A percentile compares a stretch with the other conserved stretches of the same genome.
phyloP scores from a whole-genome alignment of 1,140 invertebrate species.

The Carposina sasakii region DNA sequence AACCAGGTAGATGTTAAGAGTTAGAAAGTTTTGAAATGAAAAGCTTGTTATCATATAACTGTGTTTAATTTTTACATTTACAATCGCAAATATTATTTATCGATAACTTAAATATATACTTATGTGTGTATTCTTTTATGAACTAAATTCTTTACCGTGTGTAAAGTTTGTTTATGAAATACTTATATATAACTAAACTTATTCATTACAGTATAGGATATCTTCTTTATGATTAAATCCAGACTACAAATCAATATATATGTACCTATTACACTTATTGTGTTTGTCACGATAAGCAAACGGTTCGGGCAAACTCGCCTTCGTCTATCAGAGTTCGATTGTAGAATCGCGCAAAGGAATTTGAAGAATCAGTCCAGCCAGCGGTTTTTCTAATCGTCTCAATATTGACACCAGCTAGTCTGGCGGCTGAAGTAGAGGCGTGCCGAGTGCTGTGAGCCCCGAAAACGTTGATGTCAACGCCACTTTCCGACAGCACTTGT shows the following conservation, averaged over 20 bases:
- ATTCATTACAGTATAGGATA: too few species aligned
- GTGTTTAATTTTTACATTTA: not conserved
- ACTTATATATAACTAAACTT: too few species aligned
- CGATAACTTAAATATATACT: not conserved
- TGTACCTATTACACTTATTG: too few species aligned
- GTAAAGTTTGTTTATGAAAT: too few species aligned
- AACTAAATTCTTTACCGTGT: too few species aligned
- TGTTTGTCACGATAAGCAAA: not conserved
- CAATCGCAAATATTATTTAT: not conserved
- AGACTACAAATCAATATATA: too few species aligned
- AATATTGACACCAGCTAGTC: slow-evolving; percentile 16
- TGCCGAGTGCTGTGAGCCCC: slow-evolving; percentile 29
- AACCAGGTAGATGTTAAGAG: slow-evolving; percentile 9
- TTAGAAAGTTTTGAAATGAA: slow-evolving; percentile 8
- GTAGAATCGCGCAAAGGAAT: slow-evolving; percentile 25
- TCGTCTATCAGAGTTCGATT: slow-evolving; percentile 13
- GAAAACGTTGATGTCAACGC: slow-evolving; percentile 21
- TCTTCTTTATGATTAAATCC: too few species aligned
- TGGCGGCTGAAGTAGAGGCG: slow-evolving; percentile 24
- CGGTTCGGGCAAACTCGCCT: slow-evolving; percentile 1
- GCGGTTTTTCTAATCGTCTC: slow-evolving; percentile 25
- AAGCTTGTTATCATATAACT: not conserved
- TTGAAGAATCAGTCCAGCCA: slow-evolving; percentile 21
- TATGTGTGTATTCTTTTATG: too few species aligned
- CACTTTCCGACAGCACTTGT: slow-evolving; percentile 14